A percentile compares a stretch with the other conserved stretches of the same genome.
Conservation (phyloP, 1,140 invertebrate species). For the Metaphire vulgaris region DNA sequence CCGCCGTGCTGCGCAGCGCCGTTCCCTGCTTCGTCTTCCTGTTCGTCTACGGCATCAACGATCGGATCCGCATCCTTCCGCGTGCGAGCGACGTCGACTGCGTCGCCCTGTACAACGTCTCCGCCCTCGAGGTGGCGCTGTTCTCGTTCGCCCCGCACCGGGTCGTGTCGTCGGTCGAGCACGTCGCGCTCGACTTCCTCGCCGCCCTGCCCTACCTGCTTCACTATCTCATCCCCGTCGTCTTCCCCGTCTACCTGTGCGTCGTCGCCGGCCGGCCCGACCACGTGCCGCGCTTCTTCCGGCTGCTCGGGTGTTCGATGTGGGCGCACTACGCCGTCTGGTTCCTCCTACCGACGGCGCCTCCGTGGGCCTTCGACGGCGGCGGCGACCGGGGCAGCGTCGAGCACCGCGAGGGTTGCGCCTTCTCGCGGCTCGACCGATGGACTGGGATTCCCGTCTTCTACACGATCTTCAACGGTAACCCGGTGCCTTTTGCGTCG, state of each 20-base stretch:
- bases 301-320: conserved; percentile 24
- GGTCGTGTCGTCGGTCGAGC: conserved; percentile 16
- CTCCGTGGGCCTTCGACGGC: conserved; percentile 26
- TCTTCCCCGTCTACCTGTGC: conserved; percentile 28
- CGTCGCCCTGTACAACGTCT: conserved; percentile 27
- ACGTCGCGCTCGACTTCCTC: conserved; percentile 21
- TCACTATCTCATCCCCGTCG: conserved; percentile 27
- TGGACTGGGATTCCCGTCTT: conserved; percentile 22
- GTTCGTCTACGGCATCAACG: conserved; percentile 26
- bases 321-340: conserved; percentile 28
- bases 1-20: conserved; percentile 14
- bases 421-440: conserved; percentile 28
- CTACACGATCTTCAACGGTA: conserved; percentile 25
- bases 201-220: conserved; percentile 26
- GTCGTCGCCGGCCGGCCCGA: not conserved
- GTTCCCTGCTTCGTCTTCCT: conserved; percentile 25
- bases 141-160: conserved; percentile 15
- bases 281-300: conserved; percentile 21
- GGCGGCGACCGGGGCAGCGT: not conserved
- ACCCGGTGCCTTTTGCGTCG: conserved; percentile 31
- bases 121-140: conserved; percentile 17
- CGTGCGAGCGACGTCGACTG: conserved; percentile 21
- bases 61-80: conserved; percentile 24
- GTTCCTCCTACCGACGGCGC: conserved; percentile 30
- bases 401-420: conserved; percentile 26